Conservation (phyloP, 2,888 invertebrate genomes). For the Meteorus colon region DNA sequence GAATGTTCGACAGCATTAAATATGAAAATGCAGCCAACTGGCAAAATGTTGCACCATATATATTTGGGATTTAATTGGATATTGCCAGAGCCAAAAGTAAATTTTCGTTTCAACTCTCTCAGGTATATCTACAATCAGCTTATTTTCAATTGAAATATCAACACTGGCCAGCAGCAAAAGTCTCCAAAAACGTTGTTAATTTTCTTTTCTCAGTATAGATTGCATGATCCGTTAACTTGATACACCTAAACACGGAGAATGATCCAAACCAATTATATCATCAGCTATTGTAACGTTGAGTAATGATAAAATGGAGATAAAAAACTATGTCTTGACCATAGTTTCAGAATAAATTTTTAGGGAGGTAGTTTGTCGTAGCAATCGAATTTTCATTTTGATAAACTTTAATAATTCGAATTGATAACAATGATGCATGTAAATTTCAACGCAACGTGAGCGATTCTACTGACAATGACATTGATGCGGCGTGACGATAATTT, state of each 20-base stretch:
- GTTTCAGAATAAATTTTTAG: conserved; percentile 18
- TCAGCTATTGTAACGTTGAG: neutral
- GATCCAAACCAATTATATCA: no score
- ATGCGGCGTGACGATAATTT: conserved; percentile 67
- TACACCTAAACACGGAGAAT: no score
- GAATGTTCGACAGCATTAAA: no score
- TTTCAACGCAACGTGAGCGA: conserved; percentile 66
- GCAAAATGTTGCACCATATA: no score
- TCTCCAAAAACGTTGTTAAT: conserved; percentile 1
- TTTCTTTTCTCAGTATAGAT: neutral
- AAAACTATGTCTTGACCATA: neutral
- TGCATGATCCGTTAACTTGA: neutral
- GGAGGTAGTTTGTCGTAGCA: conserved; percentile 57
- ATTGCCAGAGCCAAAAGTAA: no score
- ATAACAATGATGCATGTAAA: neutral
- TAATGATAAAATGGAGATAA: neutral
- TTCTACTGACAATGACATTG: conserved; percentile 71
- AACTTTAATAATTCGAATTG: conserved; percentile 25
- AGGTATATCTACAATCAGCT: neutral
- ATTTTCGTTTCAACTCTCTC: neutral
- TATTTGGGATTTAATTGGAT: no score
- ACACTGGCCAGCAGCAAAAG: conserved; percentile 52
- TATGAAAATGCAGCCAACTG: no score
- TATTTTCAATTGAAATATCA: neutral
- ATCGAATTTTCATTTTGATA: conserved; percentile 44